phyloP scores from a whole-genome alignment of 1,140 invertebrate genomes.

The Meloidogyne exigua region DNA sequence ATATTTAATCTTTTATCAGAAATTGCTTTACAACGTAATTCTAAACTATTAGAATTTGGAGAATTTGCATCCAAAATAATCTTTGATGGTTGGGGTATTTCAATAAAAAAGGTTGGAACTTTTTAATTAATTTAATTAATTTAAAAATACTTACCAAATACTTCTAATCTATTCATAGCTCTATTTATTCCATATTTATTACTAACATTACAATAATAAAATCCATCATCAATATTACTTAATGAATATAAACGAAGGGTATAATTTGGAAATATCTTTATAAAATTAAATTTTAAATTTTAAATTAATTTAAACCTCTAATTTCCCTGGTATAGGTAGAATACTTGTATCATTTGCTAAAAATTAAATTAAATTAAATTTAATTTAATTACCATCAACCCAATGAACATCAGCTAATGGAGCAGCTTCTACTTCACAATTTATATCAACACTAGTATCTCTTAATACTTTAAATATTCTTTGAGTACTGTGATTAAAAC shows the following conservation, averaged over 20 bases:
- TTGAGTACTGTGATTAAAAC: conserved; percentile 50
- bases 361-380: neutral
- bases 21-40: conserved; percentile 87
- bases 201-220: conserved; percentile 83
- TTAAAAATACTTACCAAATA: conserved; percentile 72
- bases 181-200: conserved; percentile 80
- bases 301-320: conserved; percentile 42
- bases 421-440: conserved; percentile 89
- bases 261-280: conserved; percentile 73
- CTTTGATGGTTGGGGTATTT: conserved; percentile 72
- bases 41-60: conserved; percentile 75
- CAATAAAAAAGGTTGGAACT: conserved; percentile 57
- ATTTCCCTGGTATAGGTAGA: conserved; percentile 51
- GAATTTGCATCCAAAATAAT: conserved; percentile 79
- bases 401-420: conserved; percentile 91
- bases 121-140: neutral
- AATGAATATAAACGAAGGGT: conserved; percentile 82
- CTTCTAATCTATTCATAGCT: conserved; percentile 75
- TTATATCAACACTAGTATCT: conserved; percentile 73
- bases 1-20: conserved; percentile 77
- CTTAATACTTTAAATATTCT: conserved; percentile 60
- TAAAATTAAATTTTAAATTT: conserved; percentile 63
- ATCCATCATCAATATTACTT: conserved; percentile 78
- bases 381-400: conserved; percentile 69
- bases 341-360: conserved; percentile 42